A percentile compares a stretch with the other conserved stretches of the same genome.
phyloP scores from a whole-genome alignment of 2,888 invertebrate species.

The Mermis nigrescens region DNA sequence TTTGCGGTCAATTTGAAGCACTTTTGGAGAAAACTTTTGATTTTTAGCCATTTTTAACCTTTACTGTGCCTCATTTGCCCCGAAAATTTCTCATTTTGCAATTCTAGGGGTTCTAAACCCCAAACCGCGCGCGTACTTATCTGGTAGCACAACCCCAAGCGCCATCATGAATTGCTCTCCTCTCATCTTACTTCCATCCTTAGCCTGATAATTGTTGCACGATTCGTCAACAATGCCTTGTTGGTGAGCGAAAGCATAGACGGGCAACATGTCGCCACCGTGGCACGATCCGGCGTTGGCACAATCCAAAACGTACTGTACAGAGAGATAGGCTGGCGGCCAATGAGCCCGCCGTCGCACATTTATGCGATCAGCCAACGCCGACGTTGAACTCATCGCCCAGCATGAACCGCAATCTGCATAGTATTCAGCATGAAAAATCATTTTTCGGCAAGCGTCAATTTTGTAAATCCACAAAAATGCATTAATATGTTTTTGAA shows the following conservation, averaged over 20 bases:
- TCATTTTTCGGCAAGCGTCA: no score
- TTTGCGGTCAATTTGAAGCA: no score
- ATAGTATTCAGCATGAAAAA: conserved; percentile 6
- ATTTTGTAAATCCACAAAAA: no score
- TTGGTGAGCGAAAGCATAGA: conserved; percentile 36
- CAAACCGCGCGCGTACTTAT: no score
- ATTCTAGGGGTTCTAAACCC: no score
- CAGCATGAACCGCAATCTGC: conserved; percentile 39
- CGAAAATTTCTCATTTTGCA: no score
- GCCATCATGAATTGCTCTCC: no score
- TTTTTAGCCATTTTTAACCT: no score
- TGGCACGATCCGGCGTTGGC: conserved; percentile 36
- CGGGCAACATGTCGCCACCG: conserved; percentile 32
- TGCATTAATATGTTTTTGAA: no score
- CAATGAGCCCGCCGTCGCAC: conserved; percentile 36
- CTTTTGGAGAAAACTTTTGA: no score
- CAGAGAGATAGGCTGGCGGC: conserved; percentile 37
- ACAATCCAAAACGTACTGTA: conserved; percentile 38
- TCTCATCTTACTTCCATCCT: conserved; percentile 36
- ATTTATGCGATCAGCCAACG: conserved; percentile 38
- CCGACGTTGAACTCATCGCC: conserved; percentile 38
- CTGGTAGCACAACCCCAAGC: no score
- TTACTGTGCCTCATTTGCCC: no score
- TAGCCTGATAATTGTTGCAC: conserved; percentile 40
- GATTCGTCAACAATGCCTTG: conserved; percentile 39